These are phyloP conservation scores for Eilema caniola DNA, from an alignment of 2,888 invertebrate species.

Conservation along the genomic window DNA sequence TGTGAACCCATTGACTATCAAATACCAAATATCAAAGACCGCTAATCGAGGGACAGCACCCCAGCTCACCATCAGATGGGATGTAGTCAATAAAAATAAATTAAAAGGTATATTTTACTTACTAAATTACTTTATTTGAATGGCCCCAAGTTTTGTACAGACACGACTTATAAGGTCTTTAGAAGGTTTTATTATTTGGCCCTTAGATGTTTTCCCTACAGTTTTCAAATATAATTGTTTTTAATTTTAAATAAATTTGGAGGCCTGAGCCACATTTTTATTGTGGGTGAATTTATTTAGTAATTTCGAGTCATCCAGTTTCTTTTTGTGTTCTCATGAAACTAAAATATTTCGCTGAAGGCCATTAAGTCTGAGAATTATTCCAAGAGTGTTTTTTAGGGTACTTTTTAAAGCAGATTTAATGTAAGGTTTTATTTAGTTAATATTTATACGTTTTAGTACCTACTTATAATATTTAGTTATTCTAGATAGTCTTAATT, in stretches of 20 bases:
- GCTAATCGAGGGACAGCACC: no score
- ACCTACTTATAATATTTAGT: neutral
- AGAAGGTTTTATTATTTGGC: slow-evolving; percentile 17
- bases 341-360: slow-evolving; percentile 2
- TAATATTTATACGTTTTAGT: no score
- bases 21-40: no score
- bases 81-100: no score
- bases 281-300: slow-evolving; percentile 9
- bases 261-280: slow-evolving; percentile 14
- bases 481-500: no score
- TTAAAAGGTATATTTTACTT: no score
- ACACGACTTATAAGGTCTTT: no score
- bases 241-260: slow-evolving; percentile 13
- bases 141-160: no score
- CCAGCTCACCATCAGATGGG: no score
- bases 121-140: no score
- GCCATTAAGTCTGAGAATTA: neutral
- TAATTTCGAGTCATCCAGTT: slow-evolving; percentile 12
- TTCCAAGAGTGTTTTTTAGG: neutral
- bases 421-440: neutral
- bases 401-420: neutral
- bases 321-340: slow-evolving; percentile 16
- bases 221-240: slow-evolving; percentile 5
- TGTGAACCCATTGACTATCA: no score
- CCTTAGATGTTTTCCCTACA: slow-evolving; percentile 2